A percentile compares a stretch with the other conserved stretches of the same genome.
Evolutionary conservation across 2,113 vertebrate species (phyloP).

Genomic region (Bos javanicus): DNA sequence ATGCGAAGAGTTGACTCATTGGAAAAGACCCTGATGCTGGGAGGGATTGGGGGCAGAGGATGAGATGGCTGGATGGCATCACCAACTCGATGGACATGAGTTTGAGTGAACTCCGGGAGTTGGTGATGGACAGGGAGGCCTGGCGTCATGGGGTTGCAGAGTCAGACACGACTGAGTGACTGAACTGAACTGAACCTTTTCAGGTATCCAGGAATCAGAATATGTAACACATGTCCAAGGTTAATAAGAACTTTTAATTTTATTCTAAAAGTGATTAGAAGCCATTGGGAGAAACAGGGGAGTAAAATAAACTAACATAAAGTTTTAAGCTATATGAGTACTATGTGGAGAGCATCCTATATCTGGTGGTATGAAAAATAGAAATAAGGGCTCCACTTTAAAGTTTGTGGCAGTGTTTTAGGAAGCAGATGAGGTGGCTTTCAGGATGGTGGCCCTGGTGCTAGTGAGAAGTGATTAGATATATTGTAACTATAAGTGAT

Average conservation of each 20-base stretch:
- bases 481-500: not conserved
- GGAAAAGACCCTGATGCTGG: too few relatives aligned
- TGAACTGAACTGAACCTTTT: too few relatives aligned
- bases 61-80: too few relatives aligned
- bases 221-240: not conserved
- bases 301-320: not conserved
- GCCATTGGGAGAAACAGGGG: not conserved
- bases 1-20: too few relatives aligned
- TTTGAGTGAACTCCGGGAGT: too few relatives aligned
- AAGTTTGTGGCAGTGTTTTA: not conserved
- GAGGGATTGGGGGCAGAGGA: too few relatives aligned
- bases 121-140: too few relatives aligned
- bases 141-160: too few relatives aligned
- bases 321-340: not conserved
- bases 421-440: not conserved
- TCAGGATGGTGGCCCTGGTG: not conserved
- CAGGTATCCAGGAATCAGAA: not conserved
- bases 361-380: not conserved
- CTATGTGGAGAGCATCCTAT: not conserved
- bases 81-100: accelerated
- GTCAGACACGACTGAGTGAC: accelerated
- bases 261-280: not conserved
- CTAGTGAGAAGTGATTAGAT: not conserved
- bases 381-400: not conserved
- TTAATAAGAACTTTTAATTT: not conserved